These are phyloP conservation scores for Vanessa cardui DNA, from an alignment of 2,888 invertebrate genomes.

Conservation along the genomic window DNA sequence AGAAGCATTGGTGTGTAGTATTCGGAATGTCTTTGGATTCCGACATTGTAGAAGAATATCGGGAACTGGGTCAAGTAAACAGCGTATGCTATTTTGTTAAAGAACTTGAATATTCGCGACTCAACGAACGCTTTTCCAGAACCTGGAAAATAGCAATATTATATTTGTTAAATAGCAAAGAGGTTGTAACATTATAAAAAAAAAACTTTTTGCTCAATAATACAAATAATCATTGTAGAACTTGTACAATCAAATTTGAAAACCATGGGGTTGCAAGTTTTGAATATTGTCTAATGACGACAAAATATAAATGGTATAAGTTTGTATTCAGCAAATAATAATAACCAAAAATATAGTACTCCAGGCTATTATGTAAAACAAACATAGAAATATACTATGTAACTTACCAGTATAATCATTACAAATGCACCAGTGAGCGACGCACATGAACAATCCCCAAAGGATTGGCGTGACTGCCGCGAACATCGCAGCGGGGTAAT, in stretches of 20 bases:
- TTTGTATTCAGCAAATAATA: no score
- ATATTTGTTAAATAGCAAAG: no score
- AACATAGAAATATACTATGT: background rate
- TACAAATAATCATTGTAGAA: no score
- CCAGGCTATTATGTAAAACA: no score
- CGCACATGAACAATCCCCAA: slow-evolving; percentile 81
- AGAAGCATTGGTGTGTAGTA: slow-evolving; percentile 76
- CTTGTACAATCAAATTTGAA: no score
- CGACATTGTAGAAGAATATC: slow-evolving; percentile 85
- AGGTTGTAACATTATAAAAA: no score
- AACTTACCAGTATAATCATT: slow-evolving; percentile 78
- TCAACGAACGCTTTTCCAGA: slow-evolving; percentile 76
- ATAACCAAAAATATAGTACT: no score
- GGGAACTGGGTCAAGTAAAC: slow-evolving; percentile 85
- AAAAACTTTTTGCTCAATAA: no score
- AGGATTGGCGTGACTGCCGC: slow-evolving; percentile 81
- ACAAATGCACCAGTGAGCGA: slow-evolving; percentile 79
- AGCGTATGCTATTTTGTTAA: slow-evolving; percentile 84
- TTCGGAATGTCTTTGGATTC: slow-evolving; percentile 74
- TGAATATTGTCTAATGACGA: no score
- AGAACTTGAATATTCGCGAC: slow-evolving; percentile 80
- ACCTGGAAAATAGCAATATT: slow-evolving; percentile 47
- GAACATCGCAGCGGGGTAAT: slow-evolving; percentile 78
- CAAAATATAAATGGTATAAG: no score
- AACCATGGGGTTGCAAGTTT: no score